Evolutionary conservation across 2,888 invertebrate species (phyloP), one percentile per base, ranked within the genome.

Genomic region (Trissolcus brochymenae): DNA sequence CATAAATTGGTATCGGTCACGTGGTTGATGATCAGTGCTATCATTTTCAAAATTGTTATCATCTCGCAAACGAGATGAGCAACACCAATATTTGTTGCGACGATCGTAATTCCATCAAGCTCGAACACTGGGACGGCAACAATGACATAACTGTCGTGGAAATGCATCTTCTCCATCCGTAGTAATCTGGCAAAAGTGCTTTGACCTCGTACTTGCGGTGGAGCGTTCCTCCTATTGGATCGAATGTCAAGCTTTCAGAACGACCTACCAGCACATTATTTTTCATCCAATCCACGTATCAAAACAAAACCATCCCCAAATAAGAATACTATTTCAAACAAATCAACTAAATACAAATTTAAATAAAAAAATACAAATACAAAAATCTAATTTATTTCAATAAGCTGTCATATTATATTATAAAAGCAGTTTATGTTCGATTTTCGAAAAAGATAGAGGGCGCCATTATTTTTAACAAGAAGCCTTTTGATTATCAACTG

Each of bases 61-160:
- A 53, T 29, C n/a, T n/a, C 16, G 49, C 43, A 16, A 54, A 35
- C 35, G 17, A 35, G 54, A 54, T 4, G 49, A 70, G 62, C 62
- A 41, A 62, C 49, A 56, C 56, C 56, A 61, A 62, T 62, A 61
- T 62, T 62, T 53, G 56, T 62, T 21, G 17, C 61, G 61, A 29
- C 43, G 62, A 70, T 56, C 62, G 56, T 70, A 70, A 62, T 70
- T 70, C 51, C 51, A 62, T 62, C 68, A 60, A 35, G 60, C 11
- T 60, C 60, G 46, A 49, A 65, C 17, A 54, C 64, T 35, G n/a
- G 29, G 35, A 14, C 49, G 59, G 35, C 59, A 53, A 68, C 68
- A 60, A 68, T 60, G 68, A 68, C 60, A 68, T 68, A 60, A 59
- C 68, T 61, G 70, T 41, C 50, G 62, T 56, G 62, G 62, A 70